Evolutionary conservation across 2,888 invertebrate genomes (phyloP).

Genomic region (Cryptosula pallasiana): DNA sequence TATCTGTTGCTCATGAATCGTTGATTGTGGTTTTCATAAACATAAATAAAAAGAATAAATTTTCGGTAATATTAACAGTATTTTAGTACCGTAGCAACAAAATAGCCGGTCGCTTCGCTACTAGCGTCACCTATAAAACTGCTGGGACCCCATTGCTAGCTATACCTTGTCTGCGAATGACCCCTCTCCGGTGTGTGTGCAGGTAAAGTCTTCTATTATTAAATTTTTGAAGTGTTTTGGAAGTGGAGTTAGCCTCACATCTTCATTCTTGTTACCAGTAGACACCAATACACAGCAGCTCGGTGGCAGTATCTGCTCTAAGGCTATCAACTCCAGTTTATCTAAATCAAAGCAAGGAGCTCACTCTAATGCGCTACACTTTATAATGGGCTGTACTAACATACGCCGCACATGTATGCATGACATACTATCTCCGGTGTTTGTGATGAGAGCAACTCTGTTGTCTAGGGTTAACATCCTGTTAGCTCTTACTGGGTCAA

Average conservation of each 20-base stretch:
- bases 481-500: slow-evolving; percentile 10
- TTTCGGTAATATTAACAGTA: no score
- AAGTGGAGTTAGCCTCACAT: neutral
- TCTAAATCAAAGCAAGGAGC: neutral
- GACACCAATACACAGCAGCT: neutral
- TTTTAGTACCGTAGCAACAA: no score
- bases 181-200: neutral
- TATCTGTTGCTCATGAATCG: no score
- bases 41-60: no score
- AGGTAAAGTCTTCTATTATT: neutral
- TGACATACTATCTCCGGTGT: neutral
- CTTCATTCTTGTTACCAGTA: neutral
- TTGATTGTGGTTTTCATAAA: no score
- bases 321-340: slow-evolving; percentile 1
- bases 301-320: neutral
- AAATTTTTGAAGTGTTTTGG: neutral
- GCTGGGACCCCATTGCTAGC: no score
- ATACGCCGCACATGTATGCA: neutral
- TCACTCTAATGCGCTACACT: no score
- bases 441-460: neutral
- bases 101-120: no score
- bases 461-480: slow-evolving; percentile 1
- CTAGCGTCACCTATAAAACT: no score
- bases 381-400: neutral
- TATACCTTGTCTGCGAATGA: neutral